Base-by-base conservation (phyloP, 37 sponge, comb jelly and placozoan genomes). In the Mnemiopsis leidyi region DNA sequence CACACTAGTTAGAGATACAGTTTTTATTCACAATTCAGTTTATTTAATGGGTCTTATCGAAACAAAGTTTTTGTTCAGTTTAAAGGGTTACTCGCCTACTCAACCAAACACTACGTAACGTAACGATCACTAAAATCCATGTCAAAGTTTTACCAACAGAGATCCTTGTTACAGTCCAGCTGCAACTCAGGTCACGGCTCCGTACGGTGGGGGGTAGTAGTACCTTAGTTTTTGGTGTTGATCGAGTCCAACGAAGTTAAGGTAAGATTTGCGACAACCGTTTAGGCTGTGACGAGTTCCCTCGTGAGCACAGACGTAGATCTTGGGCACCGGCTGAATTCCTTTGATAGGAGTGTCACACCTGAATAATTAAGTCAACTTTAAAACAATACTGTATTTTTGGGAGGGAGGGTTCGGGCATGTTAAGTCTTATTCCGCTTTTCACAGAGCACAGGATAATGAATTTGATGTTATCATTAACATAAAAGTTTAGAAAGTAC, bases 181-280 rank as follows among this genome's bases (percentile, higher is more conserved):
- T 18, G 61, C 9, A 48, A 48, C 61, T 48, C 61, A 48, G 13
- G 61, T 48, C 13, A 48, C 61, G 13, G 13, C 9, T 48, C 13
- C 61, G 61, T 13, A 48, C 9, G 9, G 79, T 21, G 32, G 79
- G 79, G 9, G 79, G 79, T 26, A 18, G 79, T 31, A 3, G 35
- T 85, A 85, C 90, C 90, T 85, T 85, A 85, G 61, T 85, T 85
- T 85, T 39, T 85, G 90, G 90, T 85, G 90, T 39, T 85, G 90
- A 33, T 85, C 90, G 16, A 85, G 48, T 38, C 90, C 40, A 18
- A 40, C 23, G 3, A 85, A 85, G 90, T 85, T 85, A 26, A 85
- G 90, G 90, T 85, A 85, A 21, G 90, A 85, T 39, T 85, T 85
- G 61, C 90, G 90, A 26, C 90, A 85, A 2, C 90, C 90, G 40